These are phyloP conservation scores for Anoplopoma fimbria DNA, from an alignment of 2,113 vertebrate species.

Conservation along the genomic window DNA sequence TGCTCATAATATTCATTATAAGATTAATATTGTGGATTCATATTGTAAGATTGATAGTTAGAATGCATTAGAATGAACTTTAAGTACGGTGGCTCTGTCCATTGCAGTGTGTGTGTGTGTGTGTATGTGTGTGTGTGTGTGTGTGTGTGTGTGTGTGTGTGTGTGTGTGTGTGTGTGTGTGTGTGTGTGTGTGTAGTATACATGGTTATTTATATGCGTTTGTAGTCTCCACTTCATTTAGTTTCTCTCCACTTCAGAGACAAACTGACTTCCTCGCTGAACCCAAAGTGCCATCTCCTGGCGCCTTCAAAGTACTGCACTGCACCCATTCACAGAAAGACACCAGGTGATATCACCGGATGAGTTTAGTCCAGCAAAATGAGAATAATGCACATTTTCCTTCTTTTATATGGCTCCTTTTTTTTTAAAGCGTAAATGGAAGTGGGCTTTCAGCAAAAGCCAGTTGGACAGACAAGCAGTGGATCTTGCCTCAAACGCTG, in stretches of 20 bases:
- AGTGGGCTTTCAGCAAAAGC: constrained; percentile 73
- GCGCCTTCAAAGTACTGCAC: constrained; percentile 60
- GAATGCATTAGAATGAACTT: constrained; percentile 38
- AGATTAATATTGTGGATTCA: constrained; percentile 31
- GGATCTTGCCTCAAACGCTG: constrained; percentile 62
- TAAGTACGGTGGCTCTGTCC: constrained; percentile 19
- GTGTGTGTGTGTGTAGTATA: constrained; percentile 43
- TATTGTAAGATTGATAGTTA: constrained; percentile 16
- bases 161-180: constrained; percentile 23
- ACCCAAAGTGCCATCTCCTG: constrained; percentile 87
- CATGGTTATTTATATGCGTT: constrained; percentile 59
- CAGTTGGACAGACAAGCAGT: constrained; percentile 74
- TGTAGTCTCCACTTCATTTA: constrained; percentile 51
- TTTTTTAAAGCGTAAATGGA: constrained; percentile 50
- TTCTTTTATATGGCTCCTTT: constrained; percentile 55
- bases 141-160: constrained; percentile 10
- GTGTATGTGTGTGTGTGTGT: constrained; percentile 3
- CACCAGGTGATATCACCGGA: constrained; percentile 64
- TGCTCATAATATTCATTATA: constrained; percentile 13
- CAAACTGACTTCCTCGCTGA: constrained; percentile 60
- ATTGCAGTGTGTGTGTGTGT: constrained; percentile 14
- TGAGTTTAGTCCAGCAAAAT: constrained; percentile 57
- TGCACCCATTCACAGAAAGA: constrained; percentile 34
- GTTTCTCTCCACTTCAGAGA: constrained; percentile 44
- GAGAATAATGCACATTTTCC: constrained; percentile 67